These are phyloP conservation scores for Ornithoptera alexandrae DNA, from an alignment of 2,888 invertebrate genomes.

Conservation along the genomic window DNA sequence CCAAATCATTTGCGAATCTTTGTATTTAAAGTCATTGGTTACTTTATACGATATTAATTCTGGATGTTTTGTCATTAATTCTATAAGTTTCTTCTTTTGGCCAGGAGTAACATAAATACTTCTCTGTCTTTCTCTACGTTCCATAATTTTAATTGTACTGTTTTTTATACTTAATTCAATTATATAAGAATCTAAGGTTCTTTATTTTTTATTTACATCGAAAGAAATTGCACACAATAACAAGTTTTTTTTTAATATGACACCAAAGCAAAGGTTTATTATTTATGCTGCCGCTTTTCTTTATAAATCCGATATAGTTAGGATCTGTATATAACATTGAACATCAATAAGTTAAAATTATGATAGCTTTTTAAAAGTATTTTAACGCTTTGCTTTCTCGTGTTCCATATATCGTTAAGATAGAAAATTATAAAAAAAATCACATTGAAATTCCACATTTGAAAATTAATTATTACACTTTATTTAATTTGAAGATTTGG, in stretches of 20 bases:
- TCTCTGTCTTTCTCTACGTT: conserved; percentile 53
- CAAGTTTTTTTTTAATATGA: not conserved
- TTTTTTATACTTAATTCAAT: not conserved
- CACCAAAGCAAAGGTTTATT: not conserved
- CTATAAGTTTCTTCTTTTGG: conserved; percentile 67
- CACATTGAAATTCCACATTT: too few relatives aligned
- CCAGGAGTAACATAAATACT: conserved; percentile 54
- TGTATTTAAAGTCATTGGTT: conserved; percentile 56
- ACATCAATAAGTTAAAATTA: too few relatives aligned
- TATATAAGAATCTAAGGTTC: not conserved
- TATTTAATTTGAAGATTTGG: too few relatives aligned
- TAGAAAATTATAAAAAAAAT: too few relatives aligned
- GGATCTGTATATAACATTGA: too few relatives aligned
- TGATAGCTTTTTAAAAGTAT: too few relatives aligned
- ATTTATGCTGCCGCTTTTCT: not conserved
- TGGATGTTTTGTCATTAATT: conserved; percentile 62
- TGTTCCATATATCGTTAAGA: too few relatives aligned
- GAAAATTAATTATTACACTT: too few relatives aligned
- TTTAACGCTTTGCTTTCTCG: too few relatives aligned
- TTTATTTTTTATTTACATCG: not conserved
- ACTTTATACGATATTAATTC: conserved; percentile 59
- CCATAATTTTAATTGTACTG: conserved; percentile 43
- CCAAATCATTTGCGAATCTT: conserved; percentile 64
- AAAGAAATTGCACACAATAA: not conserved
- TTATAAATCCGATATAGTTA: not conserved